Evolutionary conservation across 1,140 invertebrate genomes (phyloP).

Genomic region (Archivesica marissinica): DNA sequence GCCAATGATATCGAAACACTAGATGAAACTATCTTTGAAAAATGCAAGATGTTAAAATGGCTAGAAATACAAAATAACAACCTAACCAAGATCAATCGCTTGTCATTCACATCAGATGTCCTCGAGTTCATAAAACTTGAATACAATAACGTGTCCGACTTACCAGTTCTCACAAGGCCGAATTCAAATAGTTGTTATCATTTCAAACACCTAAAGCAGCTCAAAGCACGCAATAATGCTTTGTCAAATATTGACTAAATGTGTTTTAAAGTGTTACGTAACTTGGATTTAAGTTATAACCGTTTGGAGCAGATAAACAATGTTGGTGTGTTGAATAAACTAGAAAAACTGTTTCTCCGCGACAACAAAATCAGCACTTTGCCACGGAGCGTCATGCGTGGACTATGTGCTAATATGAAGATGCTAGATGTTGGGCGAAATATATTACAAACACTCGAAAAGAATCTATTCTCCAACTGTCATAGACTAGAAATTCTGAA

Average conservation of each 20-base stretch:
- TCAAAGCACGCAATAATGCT: background rate
- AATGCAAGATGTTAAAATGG: background rate
- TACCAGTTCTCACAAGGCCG: constrained; percentile 8
- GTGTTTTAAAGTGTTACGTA: background rate
- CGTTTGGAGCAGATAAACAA: background rate
- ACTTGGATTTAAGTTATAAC: constrained; percentile 16
- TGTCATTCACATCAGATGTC: background rate
- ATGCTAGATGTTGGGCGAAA: constrained; percentile 24
- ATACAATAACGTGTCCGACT: background rate
- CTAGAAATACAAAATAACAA: constrained; percentile 11
- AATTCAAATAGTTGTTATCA: no score
- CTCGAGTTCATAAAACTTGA: background rate
- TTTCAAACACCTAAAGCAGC: background rate
- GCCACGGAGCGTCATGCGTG: background rate
- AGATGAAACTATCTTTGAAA: constrained; percentile 1
- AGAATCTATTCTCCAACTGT: constrained; percentile 1
- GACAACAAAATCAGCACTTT: background rate
- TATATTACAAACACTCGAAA: background rate
- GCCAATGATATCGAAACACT: background rate
- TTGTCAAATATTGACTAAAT: background rate
- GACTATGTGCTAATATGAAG: background rate
- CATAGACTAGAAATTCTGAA: background rate
- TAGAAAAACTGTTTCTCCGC: constrained; percentile 2
- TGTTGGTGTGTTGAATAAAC: background rate
- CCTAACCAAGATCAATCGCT: background rate